These are phyloP conservation scores for Spodoptera litura DNA, from an alignment of 1,140 invertebrate species.

Conservation along the genomic window DNA sequence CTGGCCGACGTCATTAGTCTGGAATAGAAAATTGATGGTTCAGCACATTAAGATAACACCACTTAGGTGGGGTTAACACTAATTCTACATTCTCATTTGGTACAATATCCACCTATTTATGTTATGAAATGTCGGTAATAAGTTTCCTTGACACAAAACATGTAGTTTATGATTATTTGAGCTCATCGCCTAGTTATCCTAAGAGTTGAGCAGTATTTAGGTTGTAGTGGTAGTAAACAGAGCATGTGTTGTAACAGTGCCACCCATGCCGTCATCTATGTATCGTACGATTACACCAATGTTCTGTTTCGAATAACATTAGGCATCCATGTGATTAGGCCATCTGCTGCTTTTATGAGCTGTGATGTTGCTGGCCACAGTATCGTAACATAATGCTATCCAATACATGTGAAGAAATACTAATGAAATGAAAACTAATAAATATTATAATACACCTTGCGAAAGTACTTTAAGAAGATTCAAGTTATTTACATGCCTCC, in stretches of 20 bases:
- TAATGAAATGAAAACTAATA: not conserved
- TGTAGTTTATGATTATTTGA: no score
- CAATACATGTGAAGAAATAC: not conserved
- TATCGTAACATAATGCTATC: not conserved
- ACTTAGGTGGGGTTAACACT: not conserved
- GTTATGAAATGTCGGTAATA: no score
- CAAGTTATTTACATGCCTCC: not conserved
- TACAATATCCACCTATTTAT: no score
- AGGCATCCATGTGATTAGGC: not conserved
- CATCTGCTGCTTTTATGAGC: not conserved
- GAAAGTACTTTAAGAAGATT: not conserved
- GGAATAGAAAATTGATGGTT: slow-evolving; percentile 63
- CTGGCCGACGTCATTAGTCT: slow-evolving; percentile 70
- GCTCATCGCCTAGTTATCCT: no score
- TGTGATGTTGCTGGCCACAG: not conserved
- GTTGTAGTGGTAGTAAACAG: not conserved
- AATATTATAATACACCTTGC: not conserved
- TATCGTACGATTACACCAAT: slow-evolving; percentile 14
- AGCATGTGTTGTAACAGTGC: slow-evolving; percentile 17
- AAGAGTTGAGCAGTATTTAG: no score
- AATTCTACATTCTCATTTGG: no score
- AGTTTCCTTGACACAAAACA: no score
- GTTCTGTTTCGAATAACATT: slow-evolving; percentile 17
- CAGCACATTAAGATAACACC: slow-evolving; percentile 51
- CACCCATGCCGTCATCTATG: not conserved